A percentile compares a stretch with the other conserved stretches of the same genome.
phyloP scores from a whole-genome alignment of 2,888 invertebrate genomes.

The Rhaphigaster nebulosa region DNA sequence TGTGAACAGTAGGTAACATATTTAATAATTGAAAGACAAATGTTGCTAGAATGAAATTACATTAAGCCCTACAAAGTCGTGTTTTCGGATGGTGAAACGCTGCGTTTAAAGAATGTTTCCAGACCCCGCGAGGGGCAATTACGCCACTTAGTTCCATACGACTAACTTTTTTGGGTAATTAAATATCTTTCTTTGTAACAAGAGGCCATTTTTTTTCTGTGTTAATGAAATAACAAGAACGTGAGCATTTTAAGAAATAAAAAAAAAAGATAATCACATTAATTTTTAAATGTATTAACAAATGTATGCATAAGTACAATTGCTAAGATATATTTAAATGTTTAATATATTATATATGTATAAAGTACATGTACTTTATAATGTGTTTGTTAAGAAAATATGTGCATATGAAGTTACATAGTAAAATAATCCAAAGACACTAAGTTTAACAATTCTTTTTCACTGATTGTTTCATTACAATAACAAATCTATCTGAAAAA shows the following conservation, averaged over 20 bases:
- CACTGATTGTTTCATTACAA: too few relatives aligned
- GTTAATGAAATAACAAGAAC: constrained; percentile 36
- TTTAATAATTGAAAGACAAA: not conserved
- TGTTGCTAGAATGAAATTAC: not conserved
- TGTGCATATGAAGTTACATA: too few relatives aligned
- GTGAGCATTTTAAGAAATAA: not conserved
- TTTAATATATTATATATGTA: too few relatives aligned
- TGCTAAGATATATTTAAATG: too few relatives aligned
- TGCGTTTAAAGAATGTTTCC: constrained; percentile 29
- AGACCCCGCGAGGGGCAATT: not conserved
- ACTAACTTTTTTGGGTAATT: constrained; percentile 29
- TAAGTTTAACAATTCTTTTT: too few relatives aligned
- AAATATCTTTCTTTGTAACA: constrained; percentile 26
- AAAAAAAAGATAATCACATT: not conserved
- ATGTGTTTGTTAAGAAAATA: too few relatives aligned
- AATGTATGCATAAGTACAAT: too few relatives aligned
- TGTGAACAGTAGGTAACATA: not conserved
- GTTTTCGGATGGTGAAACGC: not conserved
- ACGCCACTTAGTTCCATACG: constrained; percentile 31
- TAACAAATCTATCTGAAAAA: too few relatives aligned
- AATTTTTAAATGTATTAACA: too few relatives aligned
- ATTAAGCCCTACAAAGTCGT: not conserved
- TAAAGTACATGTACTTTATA: too few relatives aligned
- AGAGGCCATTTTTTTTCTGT: not conserved
- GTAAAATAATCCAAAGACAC: too few relatives aligned